Evolutionary conservation across 2,888 invertebrate genomes (phyloP).

Genomic region (Drosophila meridiana): DNA sequence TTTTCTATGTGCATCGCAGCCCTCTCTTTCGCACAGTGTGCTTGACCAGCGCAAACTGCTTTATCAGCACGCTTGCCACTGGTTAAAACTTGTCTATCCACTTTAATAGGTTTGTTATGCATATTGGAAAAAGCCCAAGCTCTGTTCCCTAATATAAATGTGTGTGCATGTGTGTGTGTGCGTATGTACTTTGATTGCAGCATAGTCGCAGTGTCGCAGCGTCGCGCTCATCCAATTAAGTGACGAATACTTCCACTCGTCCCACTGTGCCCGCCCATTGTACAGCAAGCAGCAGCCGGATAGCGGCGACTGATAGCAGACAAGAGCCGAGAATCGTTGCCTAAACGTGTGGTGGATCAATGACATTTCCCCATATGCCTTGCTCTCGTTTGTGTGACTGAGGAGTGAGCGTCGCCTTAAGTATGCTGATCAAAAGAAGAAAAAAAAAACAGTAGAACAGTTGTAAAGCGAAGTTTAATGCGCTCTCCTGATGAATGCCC

Average conservation of each 20-base stretch:
- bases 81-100: constrained; percentile 65
- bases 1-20: constrained; percentile 44
- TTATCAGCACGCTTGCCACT: constrained; percentile 57
- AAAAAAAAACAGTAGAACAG: constrained; percentile 4
- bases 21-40: constrained; percentile 26
- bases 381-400: constrained; percentile 11
- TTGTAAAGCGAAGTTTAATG: constrained; percentile 24
- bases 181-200: constrained; percentile 57
- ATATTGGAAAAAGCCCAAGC: constrained; percentile 47
- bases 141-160: not conserved
- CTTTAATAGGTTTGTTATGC: constrained; percentile 74
- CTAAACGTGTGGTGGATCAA: constrained; percentile 47
- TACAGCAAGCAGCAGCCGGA: constrained; percentile 51
- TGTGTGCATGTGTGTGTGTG: constrained; percentile 6
- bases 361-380: constrained; percentile 39
- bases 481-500: constrained; percentile 19
- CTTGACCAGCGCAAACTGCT: constrained; percentile 64
- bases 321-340: constrained; percentile 46
- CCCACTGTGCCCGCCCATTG: not conserved
- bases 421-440: constrained; percentile 17
- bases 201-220: constrained; percentile 37
- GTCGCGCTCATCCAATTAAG: constrained; percentile 61
- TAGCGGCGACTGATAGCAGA: constrained; percentile 67
- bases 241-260: constrained; percentile 31
- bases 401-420: constrained; percentile 5